Evolutionary conservation across 2,888 invertebrate genomes (phyloP).

Genomic region (Clistopyga incitator): DNA sequence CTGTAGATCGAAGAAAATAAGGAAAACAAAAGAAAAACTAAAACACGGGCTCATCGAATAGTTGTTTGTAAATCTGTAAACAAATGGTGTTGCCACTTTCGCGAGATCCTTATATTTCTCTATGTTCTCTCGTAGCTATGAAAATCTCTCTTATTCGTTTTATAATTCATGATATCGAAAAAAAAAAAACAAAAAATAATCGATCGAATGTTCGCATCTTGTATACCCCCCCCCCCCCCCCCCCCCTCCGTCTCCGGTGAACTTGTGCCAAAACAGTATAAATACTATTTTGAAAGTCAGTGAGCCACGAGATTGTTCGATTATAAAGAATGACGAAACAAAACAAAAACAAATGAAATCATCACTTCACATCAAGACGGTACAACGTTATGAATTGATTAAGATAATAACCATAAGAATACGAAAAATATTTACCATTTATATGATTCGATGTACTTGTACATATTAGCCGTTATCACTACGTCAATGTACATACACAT

Average conservation of each 20-base stretch:
- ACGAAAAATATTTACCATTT: constrained; percentile 71
- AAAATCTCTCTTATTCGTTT: constrained; percentile 49
- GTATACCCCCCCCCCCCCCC: constrained; percentile 15
- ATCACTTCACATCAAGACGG: constrained; percentile 62
- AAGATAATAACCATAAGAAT: constrained; percentile 68
- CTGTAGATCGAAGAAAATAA: constrained; percentile 36
- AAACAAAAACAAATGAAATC: constrained; percentile 52
- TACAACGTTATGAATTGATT: constrained; percentile 73
- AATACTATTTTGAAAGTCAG: constrained; percentile 68
- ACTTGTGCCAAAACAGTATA: constrained; percentile 69
- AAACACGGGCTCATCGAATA: constrained; percentile 37
- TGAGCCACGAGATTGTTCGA: constrained; percentile 67
- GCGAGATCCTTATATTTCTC: constrained; percentile 38
- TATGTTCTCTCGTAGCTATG: constrained; percentile 34
- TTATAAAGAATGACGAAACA: constrained; percentile 52
- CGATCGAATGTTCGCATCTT: constrained; percentile 51
- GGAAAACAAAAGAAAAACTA: neutral
- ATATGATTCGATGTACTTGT: constrained; percentile 83
- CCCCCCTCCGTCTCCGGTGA: constrained; percentile 63
- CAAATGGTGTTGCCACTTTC: constrained; percentile 32
- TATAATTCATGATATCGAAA: constrained; percentile 13
- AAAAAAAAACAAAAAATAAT: neutral
- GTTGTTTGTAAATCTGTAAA: constrained; percentile 53
- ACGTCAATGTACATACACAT: constrained; percentile 81
- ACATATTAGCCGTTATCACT: constrained; percentile 82